Evolutionary conservation across 2,113 vertebrate genomes (phyloP).

Genomic region (Saccopteryx bilineata): DNA sequence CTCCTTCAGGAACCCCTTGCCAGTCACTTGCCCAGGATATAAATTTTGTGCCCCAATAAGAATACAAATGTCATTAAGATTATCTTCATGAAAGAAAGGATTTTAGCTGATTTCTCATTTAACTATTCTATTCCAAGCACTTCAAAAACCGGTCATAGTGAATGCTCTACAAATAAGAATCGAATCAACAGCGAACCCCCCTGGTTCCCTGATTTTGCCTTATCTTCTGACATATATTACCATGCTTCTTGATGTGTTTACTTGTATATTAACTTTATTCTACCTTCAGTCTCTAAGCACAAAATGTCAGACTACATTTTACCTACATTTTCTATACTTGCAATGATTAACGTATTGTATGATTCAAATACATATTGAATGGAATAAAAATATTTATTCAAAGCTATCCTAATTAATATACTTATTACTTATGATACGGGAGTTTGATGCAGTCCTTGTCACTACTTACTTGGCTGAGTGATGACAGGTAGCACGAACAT

Average conservation of each 20-base stretch:
- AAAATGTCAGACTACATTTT: neutral
- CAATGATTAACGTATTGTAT: neutral
- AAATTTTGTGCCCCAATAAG: neutral
- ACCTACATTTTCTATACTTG: neutral
- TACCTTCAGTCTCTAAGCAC: neutral
- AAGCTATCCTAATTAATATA: neutral
- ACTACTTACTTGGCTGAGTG: too few species aligned
- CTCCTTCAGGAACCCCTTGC: neutral
- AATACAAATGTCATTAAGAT: neutral
- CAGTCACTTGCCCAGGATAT: neutral
- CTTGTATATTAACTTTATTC: neutral
- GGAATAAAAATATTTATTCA: neutral
- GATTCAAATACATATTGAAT: neutral
- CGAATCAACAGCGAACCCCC: neutral
- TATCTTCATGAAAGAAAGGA: neutral
- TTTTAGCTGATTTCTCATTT: neutral
- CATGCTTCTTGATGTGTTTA: neutral
- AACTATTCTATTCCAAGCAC: neutral
- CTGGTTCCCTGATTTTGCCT: neutral
- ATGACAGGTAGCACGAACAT: too few species aligned
- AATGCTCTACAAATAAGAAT: slow-evolving; percentile 7
- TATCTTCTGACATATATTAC: neutral
- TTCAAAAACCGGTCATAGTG: neutral
- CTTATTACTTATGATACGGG: neutral
- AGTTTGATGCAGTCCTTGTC: too few species aligned